Base-by-base conservation (phyloP, 2,888 invertebrate species). In the Yponomeuta cagnagella region DNA sequence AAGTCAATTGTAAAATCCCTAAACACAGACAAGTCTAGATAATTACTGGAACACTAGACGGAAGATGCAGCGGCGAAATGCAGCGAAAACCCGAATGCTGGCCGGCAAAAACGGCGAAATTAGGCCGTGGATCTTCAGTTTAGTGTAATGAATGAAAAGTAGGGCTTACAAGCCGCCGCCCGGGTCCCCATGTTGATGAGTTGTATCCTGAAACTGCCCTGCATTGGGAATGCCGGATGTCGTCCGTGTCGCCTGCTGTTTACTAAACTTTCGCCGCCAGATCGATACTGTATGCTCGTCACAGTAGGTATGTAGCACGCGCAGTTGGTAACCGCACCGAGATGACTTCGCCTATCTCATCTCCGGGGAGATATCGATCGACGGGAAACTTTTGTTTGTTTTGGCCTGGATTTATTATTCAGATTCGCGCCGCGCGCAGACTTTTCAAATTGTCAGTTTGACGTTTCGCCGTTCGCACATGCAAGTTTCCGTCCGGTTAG, bases 161-260 rank as follows among this genome's bases (percentile, higher is more conserved):
- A 72, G 37, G 48, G 80, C 97, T 96, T 94, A 97, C 97, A 98
- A 87, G 97, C 97, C 86, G 97, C 97, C 86, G 97, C 97, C 93
- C 97, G 95, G 79, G 97, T 98, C 90, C 97, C 97, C 97, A 97
- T 97, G 91, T 95, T 96, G 90, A 94, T 94, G 81, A 94, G 94
- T 85, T 94, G 94, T 81, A 94, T 94, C 93, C 93, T 94, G 90
- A 94, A 94, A 87, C 94, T 94, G 89, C 94, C 94, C 89, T 94
- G 94, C 94, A 94, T 94, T 68, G 23, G 30, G 52, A 52, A 68
- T 52, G 68, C 66, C 69, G 67, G 33, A 33, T 23, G 15, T 76
- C 76, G 80, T 77, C 78, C 79, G 76, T 52, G 52, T 12, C 52
- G 52, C 15, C 52, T 58, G 52, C 52, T 58, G 52, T 58, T 58